Evolutionary conservation across 1,140 invertebrate genomes (phyloP).

Genomic region (Palaemon carinicauda): DNA sequence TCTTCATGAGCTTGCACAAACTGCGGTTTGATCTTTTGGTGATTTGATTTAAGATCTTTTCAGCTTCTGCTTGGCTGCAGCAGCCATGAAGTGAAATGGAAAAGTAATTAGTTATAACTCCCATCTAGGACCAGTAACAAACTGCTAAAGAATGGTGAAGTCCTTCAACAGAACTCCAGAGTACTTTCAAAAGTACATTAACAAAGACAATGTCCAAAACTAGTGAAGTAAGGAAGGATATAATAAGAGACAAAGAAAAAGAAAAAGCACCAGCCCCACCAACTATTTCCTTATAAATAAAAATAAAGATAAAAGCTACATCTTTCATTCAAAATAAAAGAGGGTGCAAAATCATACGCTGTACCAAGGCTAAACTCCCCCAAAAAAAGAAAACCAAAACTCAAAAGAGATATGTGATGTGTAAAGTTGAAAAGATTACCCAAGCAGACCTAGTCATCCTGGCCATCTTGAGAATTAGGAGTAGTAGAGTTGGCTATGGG

Average conservation of each 20-base stretch:
- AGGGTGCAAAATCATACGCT: background rate
- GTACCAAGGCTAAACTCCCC: background rate
- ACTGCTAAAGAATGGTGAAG: no score
- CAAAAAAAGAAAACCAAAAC: background rate
- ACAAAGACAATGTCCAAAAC: background rate
- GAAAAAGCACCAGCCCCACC: no score
- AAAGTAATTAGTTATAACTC: background rate
- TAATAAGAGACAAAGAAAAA: no score
- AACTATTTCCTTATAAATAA: no score
- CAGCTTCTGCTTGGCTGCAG: conserved; percentile 59
- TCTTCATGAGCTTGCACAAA: conserved; percentile 53
- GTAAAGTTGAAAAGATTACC: background rate
- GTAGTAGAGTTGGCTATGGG: background rate
- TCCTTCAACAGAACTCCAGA: background rate
- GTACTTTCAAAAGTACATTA: background rate
- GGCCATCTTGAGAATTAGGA: background rate
- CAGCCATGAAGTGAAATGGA: conserved; percentile 36
- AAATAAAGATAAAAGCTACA: no score
- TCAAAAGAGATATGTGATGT: background rate
- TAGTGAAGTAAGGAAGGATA: background rate
- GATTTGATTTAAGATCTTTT: conserved; percentile 60
- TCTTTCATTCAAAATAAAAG: no score
- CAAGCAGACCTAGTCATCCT: conserved; percentile 24
- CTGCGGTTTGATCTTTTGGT: conserved; percentile 56
- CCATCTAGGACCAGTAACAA: background rate